Evolutionary conservation across 2,113 vertebrate genomes (phyloP), one percentile per base, ranked within the genome.

Genomic region (Charadrius vociferus): DNA sequence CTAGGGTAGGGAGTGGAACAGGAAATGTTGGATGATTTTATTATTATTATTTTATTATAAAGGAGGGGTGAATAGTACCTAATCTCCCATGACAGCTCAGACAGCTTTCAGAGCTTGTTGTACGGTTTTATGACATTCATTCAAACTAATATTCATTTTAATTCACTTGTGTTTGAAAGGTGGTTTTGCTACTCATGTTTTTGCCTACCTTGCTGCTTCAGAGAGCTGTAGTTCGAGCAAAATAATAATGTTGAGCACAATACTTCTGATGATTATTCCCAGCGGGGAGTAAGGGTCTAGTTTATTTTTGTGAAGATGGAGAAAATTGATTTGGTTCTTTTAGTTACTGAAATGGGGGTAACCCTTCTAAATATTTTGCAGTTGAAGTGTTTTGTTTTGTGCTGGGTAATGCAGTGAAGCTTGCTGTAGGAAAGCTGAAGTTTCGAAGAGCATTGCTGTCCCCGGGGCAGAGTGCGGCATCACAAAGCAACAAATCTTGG

Each of bases 1-100:
- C 20, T 45, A n/a, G 30, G 32, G n/a, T 61, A 53, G 62, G 45
- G 88, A 93, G 62, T 56, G 32, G 75, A 94, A 80, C 73, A 50
- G 92, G 91, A 97, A 96, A 73, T 37, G 62, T 32, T 87, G 45
- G 50, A 43, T 87, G 36, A 41, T 61, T 65, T 83, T 85, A 77
- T 84, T 91, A 53, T 73, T 88, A 72, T 80, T 91, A 68, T 90
- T 96, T 82, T 75, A 81, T 80, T 88, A 37, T 52, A 77, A 62
- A 93, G 87, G 81, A 95, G 58, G 39, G 49, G 32, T 91, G 78
- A 87, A 39, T 67, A 67, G 71, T 72, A 62, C 36, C 71, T 85
- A 13, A 82, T 93, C 71, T 95, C 63, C 26, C 0, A 30, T 92
- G 72, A 90, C 72, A 83, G 91, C 80, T 90, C 56, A 84, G 63